Evolutionary conservation across 1,140 invertebrate species (phyloP).

Genomic region (Panagrolaimus sp.): DNA sequence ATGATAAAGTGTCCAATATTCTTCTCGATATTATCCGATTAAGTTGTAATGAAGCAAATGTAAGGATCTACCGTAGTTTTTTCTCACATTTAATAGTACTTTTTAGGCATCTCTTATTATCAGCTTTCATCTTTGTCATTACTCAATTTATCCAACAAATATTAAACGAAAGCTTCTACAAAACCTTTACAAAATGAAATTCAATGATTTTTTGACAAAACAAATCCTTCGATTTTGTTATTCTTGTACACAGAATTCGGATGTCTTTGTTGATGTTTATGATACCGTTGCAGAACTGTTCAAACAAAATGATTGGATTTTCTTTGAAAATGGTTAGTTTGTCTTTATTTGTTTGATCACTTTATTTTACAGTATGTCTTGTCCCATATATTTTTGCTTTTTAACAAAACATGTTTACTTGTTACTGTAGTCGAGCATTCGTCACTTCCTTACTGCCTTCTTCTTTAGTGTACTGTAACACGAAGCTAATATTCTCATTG

Average conservation of each 20-base stretch:
- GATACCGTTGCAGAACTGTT: background rate
- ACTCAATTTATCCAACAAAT: background rate
- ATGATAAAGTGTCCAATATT: background rate
- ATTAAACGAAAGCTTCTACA: background rate
- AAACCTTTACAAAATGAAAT: background rate
- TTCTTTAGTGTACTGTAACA: too few species aligned
- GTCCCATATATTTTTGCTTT: too few species aligned
- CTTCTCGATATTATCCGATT: background rate
- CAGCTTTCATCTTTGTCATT: slow-evolving; percentile 5
- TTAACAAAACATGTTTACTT: too few species aligned
- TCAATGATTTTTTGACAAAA: background rate
- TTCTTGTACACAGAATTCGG: background rate
- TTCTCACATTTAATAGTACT: background rate
- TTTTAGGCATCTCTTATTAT: slow-evolving; percentile 7
- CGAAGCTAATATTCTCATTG: background rate
- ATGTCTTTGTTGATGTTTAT: background rate
- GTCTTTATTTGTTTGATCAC: background rate
- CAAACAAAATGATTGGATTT: background rate
- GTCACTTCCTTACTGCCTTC: too few species aligned
- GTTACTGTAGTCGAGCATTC: too few species aligned
- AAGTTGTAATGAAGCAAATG: background rate
- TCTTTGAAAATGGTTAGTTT: background rate
- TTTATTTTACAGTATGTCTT: too few species aligned
- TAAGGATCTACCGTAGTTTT: background rate
- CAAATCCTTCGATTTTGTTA: slow-evolving; percentile 1